phyloP scores from a whole-genome alignment of 2,888 invertebrate species.

The Merodon equestris region DNA sequence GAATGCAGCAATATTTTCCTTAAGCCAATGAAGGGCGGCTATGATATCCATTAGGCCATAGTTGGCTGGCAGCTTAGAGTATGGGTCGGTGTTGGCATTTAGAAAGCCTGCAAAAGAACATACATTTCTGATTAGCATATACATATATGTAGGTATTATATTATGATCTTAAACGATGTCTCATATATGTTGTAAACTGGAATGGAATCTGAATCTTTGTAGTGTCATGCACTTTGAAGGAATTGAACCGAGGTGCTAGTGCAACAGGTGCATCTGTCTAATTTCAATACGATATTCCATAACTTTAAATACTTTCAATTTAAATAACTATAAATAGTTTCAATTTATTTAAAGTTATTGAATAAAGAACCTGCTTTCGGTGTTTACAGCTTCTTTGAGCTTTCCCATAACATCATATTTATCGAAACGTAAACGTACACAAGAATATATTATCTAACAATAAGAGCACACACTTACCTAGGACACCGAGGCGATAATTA shows the following conservation, averaged over 20 bases:
- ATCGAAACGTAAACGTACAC: conserved; percentile 4
- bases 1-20: conserved; percentile 96
- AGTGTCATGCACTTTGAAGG: too few relatives aligned
- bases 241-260: too few relatives aligned
- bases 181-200: too few relatives aligned
- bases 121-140: conserved; percentile 40
- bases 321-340: too few relatives aligned
- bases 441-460: conserved; percentile 1
- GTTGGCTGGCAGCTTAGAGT: conserved; percentile 92
- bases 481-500: conserved; percentile 89
- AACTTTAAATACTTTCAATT: too few relatives aligned
- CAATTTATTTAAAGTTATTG: too few relatives aligned
- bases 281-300: too few relatives aligned
- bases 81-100: conserved; percentile 92
- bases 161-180: too few relatives aligned
- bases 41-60: conserved; percentile 99
- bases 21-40: conserved; percentile 96
- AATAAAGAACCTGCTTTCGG: too few relatives aligned
- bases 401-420: background rate
- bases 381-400: too few relatives aligned
- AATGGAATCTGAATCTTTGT: too few relatives aligned
- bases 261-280: too few relatives aligned
- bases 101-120: conserved; percentile 90
- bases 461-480: conserved; percentile 82
- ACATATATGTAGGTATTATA: background rate